Conservation (phyloP, 2,113 vertebrate genomes). For the Rhodinocichla rosea region DNA sequence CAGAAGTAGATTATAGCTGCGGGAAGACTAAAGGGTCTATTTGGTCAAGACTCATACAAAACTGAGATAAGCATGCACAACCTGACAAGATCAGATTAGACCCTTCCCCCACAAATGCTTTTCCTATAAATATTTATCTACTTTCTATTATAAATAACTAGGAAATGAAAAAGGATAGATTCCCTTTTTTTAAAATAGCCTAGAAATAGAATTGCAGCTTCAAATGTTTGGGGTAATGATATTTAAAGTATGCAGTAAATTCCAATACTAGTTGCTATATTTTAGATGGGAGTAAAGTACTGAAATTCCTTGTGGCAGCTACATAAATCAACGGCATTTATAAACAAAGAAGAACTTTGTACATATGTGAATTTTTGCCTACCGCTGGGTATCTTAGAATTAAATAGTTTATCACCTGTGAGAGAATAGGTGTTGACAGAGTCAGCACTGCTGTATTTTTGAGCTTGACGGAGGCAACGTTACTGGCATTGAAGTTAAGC, state of each 20-base stretch:
- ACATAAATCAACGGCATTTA: not conserved
- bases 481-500: constrained; percentile 9
- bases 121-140: constrained; percentile 59
- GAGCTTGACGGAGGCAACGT: not conserved
- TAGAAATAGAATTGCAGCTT: constrained; percentile 20
- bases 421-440: constrained; percentile 21
- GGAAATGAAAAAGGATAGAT: constrained; percentile 26
- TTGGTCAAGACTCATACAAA: constrained; percentile 64
- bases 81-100: constrained; percentile 62
- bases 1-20: constrained; percentile 58
- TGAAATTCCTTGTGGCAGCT: not conserved
- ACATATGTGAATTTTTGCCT: not conserved
- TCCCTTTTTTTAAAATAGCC: not conserved
- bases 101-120: constrained; percentile 54
- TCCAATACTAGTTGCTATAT: constrained; percentile 19
- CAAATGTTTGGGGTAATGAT: not conserved
- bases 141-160: constrained; percentile 48
- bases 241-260: not conserved
- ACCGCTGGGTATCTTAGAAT: not conserved
- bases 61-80: constrained; percentile 61
- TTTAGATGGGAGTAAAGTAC: constrained; percentile 3
- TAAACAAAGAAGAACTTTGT: constrained; percentile 23
- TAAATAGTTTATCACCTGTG: constrained; percentile 21
- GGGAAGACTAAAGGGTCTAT: constrained; percentile 48
- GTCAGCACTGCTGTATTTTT: constrained; percentile 22